Base-by-base conservation (phyloP, 2,797 vertebrate genomes). In the Falco biarmicus region DNA sequence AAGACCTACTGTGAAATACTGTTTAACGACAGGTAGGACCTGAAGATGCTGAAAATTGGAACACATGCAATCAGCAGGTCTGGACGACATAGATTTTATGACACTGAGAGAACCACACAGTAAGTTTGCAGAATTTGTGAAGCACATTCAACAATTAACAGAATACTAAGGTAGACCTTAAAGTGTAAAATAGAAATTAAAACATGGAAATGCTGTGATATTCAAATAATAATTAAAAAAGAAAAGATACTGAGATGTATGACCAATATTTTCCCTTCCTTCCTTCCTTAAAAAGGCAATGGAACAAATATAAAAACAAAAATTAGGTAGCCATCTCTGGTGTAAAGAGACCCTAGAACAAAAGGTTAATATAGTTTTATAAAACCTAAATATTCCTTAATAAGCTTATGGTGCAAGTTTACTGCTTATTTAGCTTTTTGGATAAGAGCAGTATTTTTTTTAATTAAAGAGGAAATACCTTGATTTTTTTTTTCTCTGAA, bases 381-480 rank as follows among this genome's bases (percentile, higher is more conserved):
- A 45, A 69, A 84, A 41, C 5, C 16, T 34, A 63, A 53, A 29
- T 32, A 61, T 65, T 66, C 26, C n/a, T 41, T 71, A 57, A 31
- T 28, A 65, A 60, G 8, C 4, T 48, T 70, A 10, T 1, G 1
- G 2, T 74, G 5, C 9, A 29, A 4, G 1, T 56, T 84, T 68
- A 41, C 14, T 74, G 16, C 10, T 61, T 56, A 56, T 71, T 82
- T 77, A 61, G 3, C 7, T 87, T 60, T 71, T 71, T 47, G 3
- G 5, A 47, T 68, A 73, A 74, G 1, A 69, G 3, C 8, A 63
- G 6, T 6, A 50, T 1, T 13, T 69, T 94, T 94, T 89, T 86
- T 71, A 71, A 53, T 82, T 57, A 61, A 45, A 57, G 22, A 29
- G 8, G 32, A 59, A 59, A 80, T 26, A 59, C 3, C 2, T 66